These are phyloP conservation scores for Serinus canaria DNA, from an alignment of 2,113 vertebrate species.

Conservation along the genomic window DNA sequence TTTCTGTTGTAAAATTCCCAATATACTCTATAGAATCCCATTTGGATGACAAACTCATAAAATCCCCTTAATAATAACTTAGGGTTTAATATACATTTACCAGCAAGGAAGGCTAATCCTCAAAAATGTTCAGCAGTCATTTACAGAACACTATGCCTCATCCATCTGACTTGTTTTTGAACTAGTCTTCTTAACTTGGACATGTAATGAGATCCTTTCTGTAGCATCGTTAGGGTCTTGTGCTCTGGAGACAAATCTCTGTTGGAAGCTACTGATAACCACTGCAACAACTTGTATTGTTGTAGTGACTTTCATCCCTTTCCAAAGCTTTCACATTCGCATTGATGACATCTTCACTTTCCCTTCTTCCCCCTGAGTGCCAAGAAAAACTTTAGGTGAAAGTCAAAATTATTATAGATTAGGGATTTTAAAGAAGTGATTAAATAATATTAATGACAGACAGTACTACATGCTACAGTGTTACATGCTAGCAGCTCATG, in stretches of 20 bases:
- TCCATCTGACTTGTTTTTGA: background rate
- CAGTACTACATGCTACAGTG: background rate
- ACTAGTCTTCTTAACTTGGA: background rate
- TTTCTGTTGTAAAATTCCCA: constrained; percentile 3
- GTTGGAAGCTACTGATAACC: background rate
- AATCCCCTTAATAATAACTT: background rate
- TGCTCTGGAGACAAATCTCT: background rate
- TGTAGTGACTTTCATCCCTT: background rate
- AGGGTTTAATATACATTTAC: background rate
- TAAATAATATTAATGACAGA: background rate
- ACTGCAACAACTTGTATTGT: background rate
- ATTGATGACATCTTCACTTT: background rate
- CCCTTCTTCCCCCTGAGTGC: background rate
- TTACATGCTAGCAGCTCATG: background rate
- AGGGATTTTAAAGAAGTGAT: background rate
- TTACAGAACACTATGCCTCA: background rate
- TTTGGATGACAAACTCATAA: background rate
- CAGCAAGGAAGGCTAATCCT: background rate
- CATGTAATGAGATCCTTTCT: background rate
- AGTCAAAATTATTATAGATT: background rate
- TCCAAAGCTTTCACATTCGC: background rate
- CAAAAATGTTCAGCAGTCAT: background rate
- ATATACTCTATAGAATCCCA: background rate
- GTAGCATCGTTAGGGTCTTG: background rate
- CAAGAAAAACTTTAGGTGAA: background rate